Base-by-base conservation (phyloP, 2,797 vertebrate genomes). In the Poecilia picta region DNA sequence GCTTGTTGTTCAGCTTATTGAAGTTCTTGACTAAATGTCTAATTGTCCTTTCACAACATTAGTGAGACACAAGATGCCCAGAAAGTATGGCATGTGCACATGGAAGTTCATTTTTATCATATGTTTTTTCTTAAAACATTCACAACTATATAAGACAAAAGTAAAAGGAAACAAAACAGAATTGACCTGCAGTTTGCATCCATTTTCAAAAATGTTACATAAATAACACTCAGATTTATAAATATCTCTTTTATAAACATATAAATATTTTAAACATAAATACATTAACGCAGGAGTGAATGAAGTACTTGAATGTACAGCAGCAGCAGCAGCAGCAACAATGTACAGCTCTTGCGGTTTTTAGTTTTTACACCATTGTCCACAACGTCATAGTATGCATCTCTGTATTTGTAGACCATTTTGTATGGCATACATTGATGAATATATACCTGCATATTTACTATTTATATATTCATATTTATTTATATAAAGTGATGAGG, bases 231-330 rank as follows among this genome's bases (percentile, higher is more conserved):
- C 93, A 95, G 94, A 96, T 97, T 98, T 98, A 99, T 99, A 99
- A 99, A 99, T 99, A 99, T 97, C 97, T 99, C 97, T 99, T 96
- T 98, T 95, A 99, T 99, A 99, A 98, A 99, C 98, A 99, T 99
- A 99, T 99, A 99, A 99, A 99, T 99, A 99, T 97, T 97, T 97
- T 94, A 96, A 99, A 99, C 98, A 99, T 99, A 99, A 99, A 99
- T 99, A 99, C 97, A 98, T 98, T 97, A 97, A 98, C 97, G 98
- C 96, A 96, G 95, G 96, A 90, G 95, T 95, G 95, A 93, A 95
- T 95, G 94, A 95, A 94, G 94, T 97, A 98, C 97, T 97, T 96
- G 96, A 97, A 97, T 97, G 96, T 98, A 98, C 98, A 98, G 94
- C 93, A 94, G 92, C 89, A 89, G 85, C 87, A 97, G 97, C 87